Evolutionary conservation across 2,888 invertebrate genomes (phyloP).

Genomic region (Achlya flavicornis): DNA sequence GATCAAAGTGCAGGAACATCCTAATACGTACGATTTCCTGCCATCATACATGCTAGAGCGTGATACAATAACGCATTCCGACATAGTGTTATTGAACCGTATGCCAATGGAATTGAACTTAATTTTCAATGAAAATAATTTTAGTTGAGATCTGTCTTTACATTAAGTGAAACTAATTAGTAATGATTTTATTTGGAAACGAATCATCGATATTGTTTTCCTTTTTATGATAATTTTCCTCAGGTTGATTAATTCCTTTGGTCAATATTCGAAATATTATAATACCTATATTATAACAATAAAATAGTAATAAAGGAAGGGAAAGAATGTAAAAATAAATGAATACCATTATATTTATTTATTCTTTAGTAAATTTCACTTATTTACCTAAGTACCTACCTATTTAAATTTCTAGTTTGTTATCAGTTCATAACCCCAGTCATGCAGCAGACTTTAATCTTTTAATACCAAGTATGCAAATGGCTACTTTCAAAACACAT

Average conservation of each 20-base stretch:
- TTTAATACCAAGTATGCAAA: constrained; percentile 17
- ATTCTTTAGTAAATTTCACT: no score
- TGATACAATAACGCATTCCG: constrained; percentile 16
- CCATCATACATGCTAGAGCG: constrained; percentile 21
- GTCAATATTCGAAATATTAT: no score
- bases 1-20: constrained; percentile 68
- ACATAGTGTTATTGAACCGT: neutral
- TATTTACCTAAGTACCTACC: no score
- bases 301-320: no score
- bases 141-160: neutral
- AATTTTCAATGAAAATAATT: neutral
- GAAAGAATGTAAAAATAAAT: no score
- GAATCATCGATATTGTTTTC: neutral
- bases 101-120: neutral
- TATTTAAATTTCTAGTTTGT: neutral
- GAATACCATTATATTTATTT: no score
- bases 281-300: no score
- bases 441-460: constrained; percentile 6
- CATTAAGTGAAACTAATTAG: neutral
- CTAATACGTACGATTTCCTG: constrained; percentile 60
- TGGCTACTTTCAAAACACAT: constrained; percentile 20
- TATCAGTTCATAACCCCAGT: neutral
- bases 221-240: neutral
- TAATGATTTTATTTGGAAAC: neutral
- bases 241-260: no score